A percentile compares a stretch with the other conserved stretches of the same genome.
Evolutionary conservation across 2,113 vertebrate genomes (phyloP).

Genomic region (Stigmatopora nigra): DNA sequence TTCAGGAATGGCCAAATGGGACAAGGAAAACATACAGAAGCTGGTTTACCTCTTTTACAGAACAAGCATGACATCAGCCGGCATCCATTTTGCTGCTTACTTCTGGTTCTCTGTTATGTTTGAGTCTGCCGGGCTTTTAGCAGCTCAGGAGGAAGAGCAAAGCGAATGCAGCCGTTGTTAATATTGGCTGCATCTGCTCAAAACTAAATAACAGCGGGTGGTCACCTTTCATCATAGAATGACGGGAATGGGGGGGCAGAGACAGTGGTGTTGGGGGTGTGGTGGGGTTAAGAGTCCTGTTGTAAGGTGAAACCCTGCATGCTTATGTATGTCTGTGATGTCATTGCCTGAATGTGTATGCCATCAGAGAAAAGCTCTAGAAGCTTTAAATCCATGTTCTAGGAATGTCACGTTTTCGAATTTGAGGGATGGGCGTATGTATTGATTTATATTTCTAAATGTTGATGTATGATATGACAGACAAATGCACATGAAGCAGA

Average conservation of each 20-base stretch:
- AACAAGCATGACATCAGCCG: slow-evolving; percentile 47
- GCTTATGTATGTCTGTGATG: slow-evolving; percentile 47
- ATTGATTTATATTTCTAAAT: no score
- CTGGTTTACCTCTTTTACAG: slow-evolving; percentile 45
- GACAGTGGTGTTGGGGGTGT: background rate
- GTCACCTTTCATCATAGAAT: slow-evolving; percentile 69
- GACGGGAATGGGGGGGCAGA: slow-evolving; percentile 40
- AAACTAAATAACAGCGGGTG: slow-evolving; percentile 70
- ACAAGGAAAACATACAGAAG: slow-evolving; percentile 69
- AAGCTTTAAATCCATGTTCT: background rate
- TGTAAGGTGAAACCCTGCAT: slow-evolving; percentile 57
- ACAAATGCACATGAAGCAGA: slow-evolving; percentile 42
- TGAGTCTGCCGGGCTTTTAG: slow-evolving; percentile 26
- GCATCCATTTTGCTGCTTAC: slow-evolving; percentile 57
- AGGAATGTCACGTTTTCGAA: slow-evolving; percentile 35
- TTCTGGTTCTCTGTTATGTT: slow-evolving; percentile 48
- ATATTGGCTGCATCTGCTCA: slow-evolving; percentile 67
- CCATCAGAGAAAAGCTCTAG: slow-evolving; percentile 47
- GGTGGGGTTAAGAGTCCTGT: slow-evolving; percentile 47
- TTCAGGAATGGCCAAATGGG: slow-evolving; percentile 11
- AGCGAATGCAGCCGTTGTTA: slow-evolving; percentile 40
- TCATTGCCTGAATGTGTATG: slow-evolving; percentile 56
- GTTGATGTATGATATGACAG: background rate
- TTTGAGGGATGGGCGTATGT: background rate
- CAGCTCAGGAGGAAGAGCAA: background rate